Base-by-base conservation (phyloP, 2,888 invertebrate species). In the Heliconius cydno region DNA sequence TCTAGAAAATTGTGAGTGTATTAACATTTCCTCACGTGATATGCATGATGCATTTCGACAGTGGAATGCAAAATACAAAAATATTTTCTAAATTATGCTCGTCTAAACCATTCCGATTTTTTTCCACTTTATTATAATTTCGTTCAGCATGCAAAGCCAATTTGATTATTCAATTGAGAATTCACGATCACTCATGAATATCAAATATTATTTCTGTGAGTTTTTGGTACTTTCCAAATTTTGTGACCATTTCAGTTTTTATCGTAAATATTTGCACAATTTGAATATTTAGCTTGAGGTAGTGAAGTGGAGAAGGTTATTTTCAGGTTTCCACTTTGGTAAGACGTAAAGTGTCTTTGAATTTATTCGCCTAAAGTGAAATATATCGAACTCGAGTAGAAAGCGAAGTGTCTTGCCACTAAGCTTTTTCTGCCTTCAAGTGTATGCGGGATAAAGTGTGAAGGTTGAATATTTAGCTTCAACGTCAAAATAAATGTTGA, bases 111-210 rank as follows among this genome's bases (percentile, higher is more conserved):
- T 57, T 15, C 41, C 12, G 19, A 41, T 70, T 72, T 73, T 60
- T 76, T 75, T 76, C 46, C 60, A 70, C 67, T 80, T 80, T 68
- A 81, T 78, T 63, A 78, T 78, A 78, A 78, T 79, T 81, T 79
- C 57, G 46, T 67, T 79, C 70, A 75, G 60, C 71, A 79, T 41
- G 77, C 57, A 81, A 77, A 81, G 75, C 71, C 81, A 81, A 81
- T 79, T 82, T 79, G 71, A 80, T 77, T 82, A 82, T 82, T 82
- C 82, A 72, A 75, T 78, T 72, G 79, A 79, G 77, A 71, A 75
- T 79, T 80, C 76, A 57, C 76, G 78, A 78, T 76, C 81, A 78
- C 74, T 82, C 80, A 77, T 82, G 74, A 82, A 80, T 82, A 70
- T 80, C 74, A 76, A 81, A 80, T 80, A 80, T 77, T 79, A 78